phyloP scores from a whole-genome alignment of 2,888 invertebrate species.

The Ophion ventricosus region DNA sequence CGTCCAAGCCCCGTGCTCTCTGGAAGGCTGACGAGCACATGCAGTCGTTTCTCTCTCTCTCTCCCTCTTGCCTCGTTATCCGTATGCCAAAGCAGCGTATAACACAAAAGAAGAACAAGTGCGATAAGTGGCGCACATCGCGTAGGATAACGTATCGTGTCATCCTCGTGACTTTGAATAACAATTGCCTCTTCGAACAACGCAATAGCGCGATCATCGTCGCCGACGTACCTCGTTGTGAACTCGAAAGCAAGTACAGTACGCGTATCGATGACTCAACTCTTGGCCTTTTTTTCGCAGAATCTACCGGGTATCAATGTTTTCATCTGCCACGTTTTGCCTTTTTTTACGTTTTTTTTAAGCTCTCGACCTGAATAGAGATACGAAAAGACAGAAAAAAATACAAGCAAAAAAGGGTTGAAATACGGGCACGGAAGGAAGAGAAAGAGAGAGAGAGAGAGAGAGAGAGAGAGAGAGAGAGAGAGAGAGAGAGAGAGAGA shows the following conservation, averaged over 20 bases:
- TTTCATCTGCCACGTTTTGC: not conserved
- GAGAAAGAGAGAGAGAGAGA: slow-evolving; percentile 6
- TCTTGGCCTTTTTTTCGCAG: not conserved
- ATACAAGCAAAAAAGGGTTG: not conserved
- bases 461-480: too few relatives aligned
- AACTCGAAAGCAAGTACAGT: slow-evolving; percentile 20
- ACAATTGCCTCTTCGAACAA: slow-evolving; percentile 61
- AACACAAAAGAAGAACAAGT: slow-evolving; percentile 32
- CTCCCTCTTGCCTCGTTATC: slow-evolving; percentile 17
- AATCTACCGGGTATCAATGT: not conserved
- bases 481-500: too few relatives aligned
- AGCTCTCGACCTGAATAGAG: not conserved
- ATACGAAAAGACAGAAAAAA: not conserved
- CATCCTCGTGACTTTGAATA: slow-evolving; percentile 63
- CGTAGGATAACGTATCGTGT: slow-evolving; percentile 55
- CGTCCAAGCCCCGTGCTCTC: slow-evolving; percentile 39
- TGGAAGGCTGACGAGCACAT: slow-evolving; percentile 43
- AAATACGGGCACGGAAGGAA: not conserved
- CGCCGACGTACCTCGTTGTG: slow-evolving; percentile 14
- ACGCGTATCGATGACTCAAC: not conserved
- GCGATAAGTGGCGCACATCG: slow-evolving; percentile 55
- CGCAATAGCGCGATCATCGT: slow-evolving; percentile 36
- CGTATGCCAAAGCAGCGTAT: slow-evolving; percentile 5
- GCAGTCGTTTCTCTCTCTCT: slow-evolving; percentile 36
- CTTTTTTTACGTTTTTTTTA: not conserved